Conservation (phyloP, 2,113 vertebrate species). For the Myiozetetes cayanensis region DNA sequence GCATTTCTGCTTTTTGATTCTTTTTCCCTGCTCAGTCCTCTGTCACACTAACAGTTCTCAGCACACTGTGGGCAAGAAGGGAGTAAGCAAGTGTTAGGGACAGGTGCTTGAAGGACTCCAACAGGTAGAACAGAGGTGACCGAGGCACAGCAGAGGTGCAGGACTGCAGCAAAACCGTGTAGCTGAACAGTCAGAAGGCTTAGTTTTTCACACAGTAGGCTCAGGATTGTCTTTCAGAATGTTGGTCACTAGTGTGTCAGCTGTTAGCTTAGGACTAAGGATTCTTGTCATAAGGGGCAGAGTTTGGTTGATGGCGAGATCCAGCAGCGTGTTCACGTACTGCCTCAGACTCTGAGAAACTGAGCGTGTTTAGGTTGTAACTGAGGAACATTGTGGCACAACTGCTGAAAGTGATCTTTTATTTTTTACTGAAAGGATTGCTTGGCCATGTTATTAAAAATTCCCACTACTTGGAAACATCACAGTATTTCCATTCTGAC, state of each 20-base stretch:
- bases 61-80: accelerated
- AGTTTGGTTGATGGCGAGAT: neutral
- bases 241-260: neutral
- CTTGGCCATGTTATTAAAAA: neutral
- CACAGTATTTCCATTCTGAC: neutral
- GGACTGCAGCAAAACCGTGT: neutral
- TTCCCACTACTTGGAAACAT: neutral
- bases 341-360: neutral
- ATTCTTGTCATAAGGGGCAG: neutral
- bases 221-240: neutral
- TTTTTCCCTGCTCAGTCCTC: neutral
- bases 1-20: neutral
- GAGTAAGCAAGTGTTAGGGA: neutral
- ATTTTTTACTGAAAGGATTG: neutral
- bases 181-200: neutral
- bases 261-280: neutral
- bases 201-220: neutral
- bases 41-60: accelerated
- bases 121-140: neutral
- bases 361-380: neutral
- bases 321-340: neutral
- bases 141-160: neutral
- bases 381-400: neutral
- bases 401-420: neutral
- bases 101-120: neutral